Evolutionary conservation across 2,797 vertebrate species (phyloP), one percentile per base, ranked within the genome.

Genomic region (Mycteria americana): DNA sequence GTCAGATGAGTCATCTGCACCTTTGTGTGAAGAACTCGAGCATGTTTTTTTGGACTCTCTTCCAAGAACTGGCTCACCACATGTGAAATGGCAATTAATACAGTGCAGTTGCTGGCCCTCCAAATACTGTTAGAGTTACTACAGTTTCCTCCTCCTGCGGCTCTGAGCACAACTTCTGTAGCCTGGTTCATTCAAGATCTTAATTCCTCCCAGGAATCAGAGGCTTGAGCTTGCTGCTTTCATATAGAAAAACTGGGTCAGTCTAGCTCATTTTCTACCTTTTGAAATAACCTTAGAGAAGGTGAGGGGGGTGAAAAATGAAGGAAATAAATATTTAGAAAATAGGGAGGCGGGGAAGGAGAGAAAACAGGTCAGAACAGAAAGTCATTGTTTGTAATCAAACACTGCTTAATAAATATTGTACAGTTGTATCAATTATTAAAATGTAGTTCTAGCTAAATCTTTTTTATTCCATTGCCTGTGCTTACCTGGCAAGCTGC

Each of bases 131-230:
- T 67, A 28, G 39, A 85, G 24, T 85, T 83, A 76, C 86, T 75
- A 68, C 23, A 45, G n/a, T 39, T 72, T 64, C 73, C 31, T 73
- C 48, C 81, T 50, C 41, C 65, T 27, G 45, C 3, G 3, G 53
- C 67, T 78, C 78, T 19, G 22, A 81, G 63, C 41, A 54, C 67
- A 80, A 21, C 41, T 84, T 83, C 56, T 64, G 37, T 23, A 78
- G 74, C 13, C 46, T 81, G 57, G 23, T 68, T 97, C 96, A 92
- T 96, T 95, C 90, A 89, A 68, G 73, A 93, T 69, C 51, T 80
- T 91, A 73, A 14, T 77, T 94, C 77, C 82, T 84, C 41, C 67
- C 46, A 87, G 92, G 85, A 97, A 82, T 23, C 9, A 3, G 31
- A 88, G 72, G 31, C 50, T 79, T 67, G 35, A 46, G 54, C 59